Evolutionary conservation across 2,888 invertebrate genomes (phyloP), one percentile per base, ranked within the genome.

Genomic region (Gastrophysa polygoni): DNA sequence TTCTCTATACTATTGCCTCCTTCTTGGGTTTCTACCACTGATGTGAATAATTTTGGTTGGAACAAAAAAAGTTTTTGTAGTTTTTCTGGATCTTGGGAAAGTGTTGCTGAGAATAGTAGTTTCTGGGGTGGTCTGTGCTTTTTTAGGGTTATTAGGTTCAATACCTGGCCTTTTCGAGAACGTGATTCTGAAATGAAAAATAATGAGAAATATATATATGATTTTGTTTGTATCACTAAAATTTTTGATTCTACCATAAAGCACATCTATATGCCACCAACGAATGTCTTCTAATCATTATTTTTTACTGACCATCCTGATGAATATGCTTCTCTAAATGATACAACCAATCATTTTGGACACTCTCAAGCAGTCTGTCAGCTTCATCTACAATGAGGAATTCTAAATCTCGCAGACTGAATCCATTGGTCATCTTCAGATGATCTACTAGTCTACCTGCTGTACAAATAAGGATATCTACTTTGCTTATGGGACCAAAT

Each of bases 311-410:
- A 75, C 74, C 76, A 63, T 75, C 73, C 61, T 69, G 61, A 56
- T 70, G 85, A 24, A 90, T 86, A 77, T 89, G 90, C 64, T 83
- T 85, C 75, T 95, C 92, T 61, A 96, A 84, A 77, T 93, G 89
- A 72, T 89, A 88, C 3, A 96, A 84, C 96, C 95, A 97, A 78
- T 96, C 93, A 78, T 94, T 92, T 79, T 96, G 93, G 50, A 95
- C 88, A 75, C 93, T 92, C 72, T 96, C 95, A 84, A 96, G 90
- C 71, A 97, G 92, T 70, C 95, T 87, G 82, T 99, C 99, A 5
- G 99, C 99, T 84, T 99, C 99, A 81, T 99, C 99, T 60, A 99
- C 92, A 0, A 99, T 88, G 46, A 96, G 82, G 82, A 91, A 95
- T 75, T 89, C 86, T 1, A 95, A 82, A 71, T 87, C 79, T 70